phyloP scores from a whole-genome alignment of 2,113 vertebrate species.

The Nycticebus coucang region DNA sequence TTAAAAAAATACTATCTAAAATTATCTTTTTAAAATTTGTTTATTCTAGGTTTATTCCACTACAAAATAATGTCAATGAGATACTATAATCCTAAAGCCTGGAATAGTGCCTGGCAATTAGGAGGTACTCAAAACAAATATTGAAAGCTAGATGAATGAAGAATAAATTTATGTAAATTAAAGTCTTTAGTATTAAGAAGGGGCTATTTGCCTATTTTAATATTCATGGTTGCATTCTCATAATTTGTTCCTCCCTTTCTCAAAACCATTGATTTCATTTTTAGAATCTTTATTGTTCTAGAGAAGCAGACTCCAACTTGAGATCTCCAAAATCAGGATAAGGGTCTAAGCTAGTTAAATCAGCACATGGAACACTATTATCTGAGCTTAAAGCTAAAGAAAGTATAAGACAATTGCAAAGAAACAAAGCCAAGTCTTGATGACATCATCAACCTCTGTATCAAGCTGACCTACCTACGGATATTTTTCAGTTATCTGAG shows the following conservation, averaged over 20 bases:
- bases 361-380: background rate
- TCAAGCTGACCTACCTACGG: background rate
- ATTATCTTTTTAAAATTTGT: background rate
- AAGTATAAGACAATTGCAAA: background rate
- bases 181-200: background rate
- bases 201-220: constrained; percentile 33
- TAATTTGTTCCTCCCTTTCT: constrained; percentile 11
- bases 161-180: constrained; percentile 4
- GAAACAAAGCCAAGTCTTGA: background rate
- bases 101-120: background rate
- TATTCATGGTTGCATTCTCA: background rate
- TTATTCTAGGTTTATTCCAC: constrained; percentile 29
- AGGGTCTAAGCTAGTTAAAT: background rate
- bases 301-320: background rate
- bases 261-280: constrained; percentile 28
- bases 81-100: background rate
- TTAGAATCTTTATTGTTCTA: constrained; percentile 10
- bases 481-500: background rate
- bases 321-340: constrained; percentile 9
- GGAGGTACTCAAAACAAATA: constrained; percentile 24
- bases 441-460: background rate
- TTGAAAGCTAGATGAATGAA: background rate
- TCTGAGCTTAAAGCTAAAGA: constrained; percentile 17
- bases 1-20: background rate
- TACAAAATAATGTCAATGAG: background rate